Evolutionary conservation across 2,888 invertebrate genomes (phyloP).

Genomic region (Thalpophila matura): DNA sequence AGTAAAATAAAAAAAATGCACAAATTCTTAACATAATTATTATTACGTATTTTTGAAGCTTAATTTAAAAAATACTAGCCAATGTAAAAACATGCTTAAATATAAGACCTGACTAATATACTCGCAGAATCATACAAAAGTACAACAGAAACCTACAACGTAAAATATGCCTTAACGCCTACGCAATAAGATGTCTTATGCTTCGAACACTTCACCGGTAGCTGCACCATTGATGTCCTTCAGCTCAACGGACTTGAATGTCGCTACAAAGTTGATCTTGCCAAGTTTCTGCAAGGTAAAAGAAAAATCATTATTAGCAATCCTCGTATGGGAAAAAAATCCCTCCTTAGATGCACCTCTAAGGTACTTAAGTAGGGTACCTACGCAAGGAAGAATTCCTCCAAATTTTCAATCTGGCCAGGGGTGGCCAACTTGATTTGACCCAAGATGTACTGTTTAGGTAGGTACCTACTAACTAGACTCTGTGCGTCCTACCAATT

Average conservation of each 20-base stretch:
- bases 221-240: slow-evolving; percentile 93
- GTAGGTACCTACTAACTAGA: too few species aligned
- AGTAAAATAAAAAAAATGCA: slow-evolving; percentile 37
- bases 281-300: slow-evolving; percentile 87
- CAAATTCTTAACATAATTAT: slow-evolving; percentile 6
- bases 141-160: slow-evolving; percentile 21
- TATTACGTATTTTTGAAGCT: slow-evolving; percentile 28
- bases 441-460: too few species aligned
- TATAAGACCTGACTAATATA: slow-evolving; percentile 40
- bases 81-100: slow-evolving; percentile 37
- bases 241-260: slow-evolving; percentile 93
- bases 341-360: background rate
- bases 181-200: slow-evolving; percentile 61
- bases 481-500: too few species aligned
- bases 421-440: too few species aligned
- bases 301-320: background rate
- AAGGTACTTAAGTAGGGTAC: background rate
- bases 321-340: too few species aligned
- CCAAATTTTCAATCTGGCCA: too few species aligned
- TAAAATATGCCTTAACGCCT: slow-evolving; percentile 8
- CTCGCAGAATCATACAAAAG: slow-evolving; percentile 20
- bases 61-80: background rate
- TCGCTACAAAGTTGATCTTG: slow-evolving; percentile 92
- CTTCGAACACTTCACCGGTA: slow-evolving; percentile 90
- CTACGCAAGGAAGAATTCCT: too few species aligned